A percentile compares a stretch with the other conserved stretches of the same genome.
These are phyloP conservation scores for Microtus oregoni DNA, from an alignment of 2,113 vertebrate species.

Conservation along the genomic window DNA sequence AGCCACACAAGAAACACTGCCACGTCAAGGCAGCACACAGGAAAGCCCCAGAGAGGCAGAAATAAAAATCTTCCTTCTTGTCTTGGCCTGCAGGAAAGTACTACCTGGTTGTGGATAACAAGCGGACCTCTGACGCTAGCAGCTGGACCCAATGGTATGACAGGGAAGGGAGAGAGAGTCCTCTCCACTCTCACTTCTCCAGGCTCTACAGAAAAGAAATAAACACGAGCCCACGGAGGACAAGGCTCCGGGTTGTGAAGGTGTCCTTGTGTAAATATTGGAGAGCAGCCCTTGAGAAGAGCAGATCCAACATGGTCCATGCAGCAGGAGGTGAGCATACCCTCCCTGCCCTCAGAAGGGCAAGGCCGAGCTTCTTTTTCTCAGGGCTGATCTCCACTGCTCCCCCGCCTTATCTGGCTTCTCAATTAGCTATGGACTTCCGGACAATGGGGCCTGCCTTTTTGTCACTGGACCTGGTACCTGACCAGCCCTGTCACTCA, in stretches of 20 bases:
- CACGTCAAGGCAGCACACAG: neutral
- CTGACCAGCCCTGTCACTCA: neutral
- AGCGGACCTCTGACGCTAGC: neutral
- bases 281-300: neutral
- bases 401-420: neutral
- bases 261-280: neutral
- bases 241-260: neutral
- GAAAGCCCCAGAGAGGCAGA: neutral
- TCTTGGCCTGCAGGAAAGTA: neutral
- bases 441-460: neutral
- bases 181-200: neutral
- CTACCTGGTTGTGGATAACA: neutral
- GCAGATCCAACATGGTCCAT: neutral
- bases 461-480: neutral
- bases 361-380: neutral
- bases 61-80: neutral
- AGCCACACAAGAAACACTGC: neutral
- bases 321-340: fast-evolving
- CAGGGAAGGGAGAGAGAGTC: neutral
- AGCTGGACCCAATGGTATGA: neutral
- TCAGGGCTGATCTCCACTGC: neutral
- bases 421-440: neutral
- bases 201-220: neutral
- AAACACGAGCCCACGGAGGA: neutral
- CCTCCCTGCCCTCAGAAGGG: neutral